These are phyloP conservation scores for Eristalinus sepulchralis DNA, from an alignment of 2,888 invertebrate species.

Conservation along the genomic window DNA sequence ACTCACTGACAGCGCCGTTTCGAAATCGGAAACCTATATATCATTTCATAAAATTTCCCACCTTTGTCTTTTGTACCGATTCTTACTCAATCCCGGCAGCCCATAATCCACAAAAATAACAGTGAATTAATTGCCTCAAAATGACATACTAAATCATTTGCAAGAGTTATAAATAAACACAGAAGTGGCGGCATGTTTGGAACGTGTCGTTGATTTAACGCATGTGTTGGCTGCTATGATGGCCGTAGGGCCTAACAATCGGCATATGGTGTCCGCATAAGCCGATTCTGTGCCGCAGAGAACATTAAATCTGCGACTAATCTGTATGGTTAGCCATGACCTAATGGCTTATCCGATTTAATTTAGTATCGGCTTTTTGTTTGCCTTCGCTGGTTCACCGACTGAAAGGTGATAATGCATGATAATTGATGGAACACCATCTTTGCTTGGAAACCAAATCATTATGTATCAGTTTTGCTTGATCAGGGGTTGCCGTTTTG, in stretches of 20 bases:
- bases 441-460: not conserved
- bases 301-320: not conserved
- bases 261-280: not conserved
- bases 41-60: not conserved
- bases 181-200: not conserved
- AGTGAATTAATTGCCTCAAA: slow-evolving; percentile 22
- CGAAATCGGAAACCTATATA: slow-evolving; percentile 7
- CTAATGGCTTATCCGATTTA: slow-evolving; percentile 21
- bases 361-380: not conserved
- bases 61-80: not conserved
- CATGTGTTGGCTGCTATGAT: not conserved
- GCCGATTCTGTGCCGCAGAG: not conserved
- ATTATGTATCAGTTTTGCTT: not conserved
- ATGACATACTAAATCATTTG: slow-evolving; percentile 19
- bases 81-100: not conserved
- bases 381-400: not conserved
- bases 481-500: not conserved
- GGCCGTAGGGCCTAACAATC: not conserved
- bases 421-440: slow-evolving; percentile 9
- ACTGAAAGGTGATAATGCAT: slow-evolving; percentile 18
- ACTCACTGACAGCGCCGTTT: not conserved
- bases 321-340: slow-evolving; percentile 14
- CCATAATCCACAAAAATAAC: slow-evolving; percentile 9
- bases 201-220: not conserved
- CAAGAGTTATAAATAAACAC: slow-evolving; percentile 13